Evolutionary conservation across 1,140 invertebrate species (phyloP).

Genomic region (Ditylenchus dipsaci): DNA sequence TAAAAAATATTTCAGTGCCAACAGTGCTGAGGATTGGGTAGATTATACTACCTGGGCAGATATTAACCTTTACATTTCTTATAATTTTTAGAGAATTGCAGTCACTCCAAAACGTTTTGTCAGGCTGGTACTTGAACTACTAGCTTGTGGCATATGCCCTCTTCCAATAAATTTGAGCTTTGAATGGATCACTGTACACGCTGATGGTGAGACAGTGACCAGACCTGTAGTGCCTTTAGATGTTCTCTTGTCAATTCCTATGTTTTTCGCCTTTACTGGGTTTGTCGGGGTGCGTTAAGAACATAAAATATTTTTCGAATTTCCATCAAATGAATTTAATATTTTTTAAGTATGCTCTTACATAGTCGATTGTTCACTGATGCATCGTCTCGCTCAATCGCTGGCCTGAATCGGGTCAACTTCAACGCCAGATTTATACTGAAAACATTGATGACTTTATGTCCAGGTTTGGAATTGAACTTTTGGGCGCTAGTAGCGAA

Average conservation of each 20-base stretch:
- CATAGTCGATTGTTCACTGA: constrained; percentile 99
- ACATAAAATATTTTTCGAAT: background rate
- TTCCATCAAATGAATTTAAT: background rate
- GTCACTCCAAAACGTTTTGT: constrained; percentile 79
- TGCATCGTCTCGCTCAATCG: constrained; percentile 74
- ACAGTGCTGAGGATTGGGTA: constrained; percentile 96
- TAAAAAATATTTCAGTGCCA: constrained; percentile 66
- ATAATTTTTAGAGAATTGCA: constrained; percentile 71
- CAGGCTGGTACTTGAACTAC: constrained; percentile 84
- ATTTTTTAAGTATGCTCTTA: constrained; percentile 72
- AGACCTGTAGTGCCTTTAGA: constrained; percentile 57
- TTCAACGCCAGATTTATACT: constrained; percentile 98
- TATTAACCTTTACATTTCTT: background rate
- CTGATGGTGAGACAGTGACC: constrained; percentile 64
- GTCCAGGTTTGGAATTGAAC: constrained; percentile 78
- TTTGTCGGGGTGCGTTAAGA: constrained; percentile 80
- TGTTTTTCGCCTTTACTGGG: constrained; percentile 80
- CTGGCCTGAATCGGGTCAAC: constrained; percentile 97
- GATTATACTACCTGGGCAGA: background rate
- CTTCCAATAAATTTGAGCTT: constrained; percentile 93
- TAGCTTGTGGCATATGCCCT: constrained; percentile 92
- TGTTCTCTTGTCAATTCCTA: constrained; percentile 53
- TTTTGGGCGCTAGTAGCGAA: too few species aligned
- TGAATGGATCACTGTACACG: constrained; percentile 87
- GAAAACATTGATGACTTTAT: constrained; percentile 99